Percentiles rank a stretch among this genome's conserved stretches.
Conservation (phyloP, 2,113 vertebrate species). For the Catharus bicknelli region DNA sequence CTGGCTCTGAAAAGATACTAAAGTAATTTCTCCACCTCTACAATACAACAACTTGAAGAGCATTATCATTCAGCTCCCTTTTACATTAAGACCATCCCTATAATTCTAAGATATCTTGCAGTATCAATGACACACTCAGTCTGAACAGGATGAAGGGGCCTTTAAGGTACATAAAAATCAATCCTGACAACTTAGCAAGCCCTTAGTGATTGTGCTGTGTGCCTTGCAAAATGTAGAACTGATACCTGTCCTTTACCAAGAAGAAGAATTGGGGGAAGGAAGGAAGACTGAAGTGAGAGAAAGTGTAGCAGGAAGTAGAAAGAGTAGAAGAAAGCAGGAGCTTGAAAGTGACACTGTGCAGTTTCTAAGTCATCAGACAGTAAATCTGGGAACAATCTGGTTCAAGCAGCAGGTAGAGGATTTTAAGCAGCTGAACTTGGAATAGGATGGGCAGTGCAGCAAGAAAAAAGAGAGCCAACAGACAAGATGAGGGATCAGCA, state of each 20-base stretch:
- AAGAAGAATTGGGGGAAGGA: background rate
- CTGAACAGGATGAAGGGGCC: background rate
- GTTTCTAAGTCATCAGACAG: background rate
- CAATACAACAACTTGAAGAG: background rate
- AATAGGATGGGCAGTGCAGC: background rate
- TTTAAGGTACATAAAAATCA: background rate
- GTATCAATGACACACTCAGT: background rate
- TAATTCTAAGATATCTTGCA: background rate
- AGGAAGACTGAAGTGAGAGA: background rate
- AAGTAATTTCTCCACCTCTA: background rate
- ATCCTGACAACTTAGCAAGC: background rate
- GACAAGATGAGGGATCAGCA: background rate
- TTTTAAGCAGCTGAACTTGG: constrained; percentile 7
- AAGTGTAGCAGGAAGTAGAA: background rate
- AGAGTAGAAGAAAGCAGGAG: background rate
- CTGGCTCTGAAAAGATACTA: background rate
- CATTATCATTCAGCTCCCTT: background rate
- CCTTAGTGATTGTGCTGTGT: background rate
- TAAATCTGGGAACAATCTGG: background rate
- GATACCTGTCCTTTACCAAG: background rate
- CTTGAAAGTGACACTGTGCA: background rate
- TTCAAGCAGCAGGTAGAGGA: background rate
- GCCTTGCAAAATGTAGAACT: background rate
- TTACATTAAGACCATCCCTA: background rate
- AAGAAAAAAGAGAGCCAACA: background rate